These are phyloP conservation scores for Sibirionetta formosa DNA, from an alignment of 2,797 vertebrate species.

Conservation along the genomic window DNA sequence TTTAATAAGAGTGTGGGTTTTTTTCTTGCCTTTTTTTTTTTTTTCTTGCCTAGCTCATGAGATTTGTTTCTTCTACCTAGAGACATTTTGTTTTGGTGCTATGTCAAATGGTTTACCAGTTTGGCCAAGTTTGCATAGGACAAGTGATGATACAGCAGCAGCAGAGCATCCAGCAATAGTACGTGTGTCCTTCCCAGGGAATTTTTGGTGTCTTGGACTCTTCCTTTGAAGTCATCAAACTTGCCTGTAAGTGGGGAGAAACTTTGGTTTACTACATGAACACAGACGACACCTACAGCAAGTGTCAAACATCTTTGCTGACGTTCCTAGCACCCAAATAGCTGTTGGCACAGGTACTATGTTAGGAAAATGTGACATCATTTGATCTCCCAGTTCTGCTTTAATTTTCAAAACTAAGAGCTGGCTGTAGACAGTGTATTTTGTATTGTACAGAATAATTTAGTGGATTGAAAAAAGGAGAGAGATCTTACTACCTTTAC, in stretches of 20 bases:
- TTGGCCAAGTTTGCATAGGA: background rate
- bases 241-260: background rate
- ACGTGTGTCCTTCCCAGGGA: background rate
- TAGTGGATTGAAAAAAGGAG: background rate
- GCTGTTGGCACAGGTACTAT: slow-evolving; percentile 24
- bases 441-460: background rate
- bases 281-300: background rate
- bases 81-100: background rate
- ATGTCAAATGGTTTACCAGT: background rate
- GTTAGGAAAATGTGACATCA: background rate
- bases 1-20: background rate
- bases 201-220: background rate
- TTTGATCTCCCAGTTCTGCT: slow-evolving; percentile 17
- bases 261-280: background rate
- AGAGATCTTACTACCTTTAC: background rate
- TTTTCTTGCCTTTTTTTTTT: background rate
- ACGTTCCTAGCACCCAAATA: slow-evolving; percentile 21
- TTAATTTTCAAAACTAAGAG: slow-evolving; percentile 63
- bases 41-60: background rate
- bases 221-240: background rate
- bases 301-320: background rate
- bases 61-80: background rate
- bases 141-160: background rate
- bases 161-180: background rate
- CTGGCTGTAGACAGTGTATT: slow-evolving; percentile 12